A percentile compares a stretch with the other conserved stretches of the same genome.
These are phyloP conservation scores for Pantala flavescens DNA, from an alignment of 1,140 invertebrate species.

Conservation along the genomic window DNA sequence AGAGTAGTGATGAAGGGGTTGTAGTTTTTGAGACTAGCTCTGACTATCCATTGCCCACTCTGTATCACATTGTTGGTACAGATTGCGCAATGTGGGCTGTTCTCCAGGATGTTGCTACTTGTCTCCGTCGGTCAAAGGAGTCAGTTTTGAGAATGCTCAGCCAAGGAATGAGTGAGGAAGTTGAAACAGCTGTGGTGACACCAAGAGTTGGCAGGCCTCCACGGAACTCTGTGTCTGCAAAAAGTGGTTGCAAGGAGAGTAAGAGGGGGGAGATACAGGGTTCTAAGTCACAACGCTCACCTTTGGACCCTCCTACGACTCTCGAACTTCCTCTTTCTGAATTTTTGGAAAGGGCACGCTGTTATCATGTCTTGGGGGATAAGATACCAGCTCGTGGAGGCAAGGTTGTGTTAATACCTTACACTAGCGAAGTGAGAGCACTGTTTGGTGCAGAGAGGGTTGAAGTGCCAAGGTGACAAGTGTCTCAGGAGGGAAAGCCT, in stretches of 20 bases:
- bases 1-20: background rate
- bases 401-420: background rate
- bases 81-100: background rate
- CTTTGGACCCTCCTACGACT: background rate
- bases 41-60: background rate
- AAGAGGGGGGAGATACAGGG: background rate
- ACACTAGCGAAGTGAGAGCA: background rate
- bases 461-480: background rate
- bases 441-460: background rate
- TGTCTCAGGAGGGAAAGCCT: background rate
- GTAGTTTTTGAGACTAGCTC: background rate
- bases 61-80: background rate
- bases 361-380: background rate
- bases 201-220: background rate
- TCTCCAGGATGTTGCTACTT: background rate
- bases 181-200: background rate
- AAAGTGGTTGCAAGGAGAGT: background rate
- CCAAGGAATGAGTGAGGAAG: background rate
- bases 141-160: background rate
- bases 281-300: background rate
- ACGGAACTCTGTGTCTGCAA: background rate
- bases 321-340: background rate
- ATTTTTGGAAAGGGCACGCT: background rate
- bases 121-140: background rate
- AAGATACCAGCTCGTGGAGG: background rate